Base-by-base conservation (phyloP, 2,888 invertebrate species). In the Drosophila eohydei region DNA sequence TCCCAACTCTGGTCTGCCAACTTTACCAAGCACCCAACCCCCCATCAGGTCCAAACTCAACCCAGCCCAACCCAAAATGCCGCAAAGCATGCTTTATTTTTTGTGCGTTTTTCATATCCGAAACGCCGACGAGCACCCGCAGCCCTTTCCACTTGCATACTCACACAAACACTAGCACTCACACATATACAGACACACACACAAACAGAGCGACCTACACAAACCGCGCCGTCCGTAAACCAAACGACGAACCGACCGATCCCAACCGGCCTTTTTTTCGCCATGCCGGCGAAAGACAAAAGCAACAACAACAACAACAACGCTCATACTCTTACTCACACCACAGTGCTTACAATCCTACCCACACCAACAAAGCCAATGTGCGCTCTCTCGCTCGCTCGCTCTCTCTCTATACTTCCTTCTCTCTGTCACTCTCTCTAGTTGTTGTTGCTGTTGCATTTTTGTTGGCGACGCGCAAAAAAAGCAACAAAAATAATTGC, bases 31-130 rank as follows among this genome's bases (percentile, higher is more conserved):
- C 43, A 61, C 64, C 59, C 69, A 59, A 6, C 16, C 46, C 5
- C 40, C 38, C 41, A n/a, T 12, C 50, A 9, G 2, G 26, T 12
- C 55, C 36, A 7, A 4, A 57, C 40, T 12, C 44, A 56, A 52
- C 63, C 51, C 26, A 41, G 59, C 68, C 52, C 74, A 76, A 61
- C 57, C 66, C 74, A 66, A 68, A 71, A 61, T 71, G 70, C 72
- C 76, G 73, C 80, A 80, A 77, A 80, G 81, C 74, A 83, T 74
- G 83, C 78, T 77, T 74, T 88, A 83, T 88, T 90, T 88, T 79
- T 81, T 84, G 79, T 88, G 74, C 84, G 77, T 88, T 91, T 91
- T 91, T 91, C 83, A 85, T 91, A 91, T 91, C 91, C 91, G 91
- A 91, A 91, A 91, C 83, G 90, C 83, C 91, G 91, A 91, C 91